These are phyloP conservation scores for Scortum barcoo DNA, from an alignment of 2,113 vertebrate species.

Conservation along the genomic window DNA sequence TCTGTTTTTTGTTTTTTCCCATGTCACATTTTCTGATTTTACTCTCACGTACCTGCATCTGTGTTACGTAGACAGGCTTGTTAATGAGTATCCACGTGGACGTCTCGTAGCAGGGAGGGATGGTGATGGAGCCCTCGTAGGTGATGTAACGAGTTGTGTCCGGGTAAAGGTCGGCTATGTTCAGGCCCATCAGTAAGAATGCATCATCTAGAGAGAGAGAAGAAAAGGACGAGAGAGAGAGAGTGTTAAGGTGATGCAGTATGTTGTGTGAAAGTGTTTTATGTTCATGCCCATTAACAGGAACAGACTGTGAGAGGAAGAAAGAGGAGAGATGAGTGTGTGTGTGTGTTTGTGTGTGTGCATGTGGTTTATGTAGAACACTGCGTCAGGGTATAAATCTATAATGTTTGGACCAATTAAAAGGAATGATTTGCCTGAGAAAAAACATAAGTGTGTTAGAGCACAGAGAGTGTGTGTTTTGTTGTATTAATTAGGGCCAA, in stretches of 20 bases:
- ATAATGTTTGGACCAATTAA: slow-evolving; percentile 4
- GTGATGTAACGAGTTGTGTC: slow-evolving; percentile 97
- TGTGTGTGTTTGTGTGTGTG: slow-evolving; percentile 13
- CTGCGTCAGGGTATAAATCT: slow-evolving; percentile 1
- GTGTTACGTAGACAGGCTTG: slow-evolving; percentile 95
- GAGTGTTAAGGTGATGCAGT: background rate
- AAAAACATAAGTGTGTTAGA: slow-evolving; percentile 7
- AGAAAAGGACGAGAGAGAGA: slow-evolving; percentile 3
- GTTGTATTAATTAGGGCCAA: background rate
- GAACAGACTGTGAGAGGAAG: background rate
- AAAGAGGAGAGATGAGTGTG: background rate
- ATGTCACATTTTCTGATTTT: background rate
- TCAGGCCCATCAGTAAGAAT: slow-evolving; percentile 94
- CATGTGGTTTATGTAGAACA: background rate
- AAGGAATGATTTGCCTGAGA: background rate
- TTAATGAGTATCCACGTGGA: slow-evolving; percentile 98
- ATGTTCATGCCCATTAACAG: slow-evolving; percentile 11
- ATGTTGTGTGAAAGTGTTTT: slow-evolving; percentile 1
- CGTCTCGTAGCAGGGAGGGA: slow-evolving; percentile 95
- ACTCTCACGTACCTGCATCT: slow-evolving; percentile 90
- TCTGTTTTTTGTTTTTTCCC: background rate
- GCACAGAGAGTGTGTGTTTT: background rate
- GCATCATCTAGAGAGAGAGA: slow-evolving; percentile 88
- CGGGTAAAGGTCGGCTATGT: slow-evolving; percentile 94
- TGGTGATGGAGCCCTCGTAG: slow-evolving; percentile 95